A percentile compares a stretch with the other conserved stretches of the same genome.
phyloP scores from a whole-genome alignment of 2,888 invertebrate genomes.

The Drosophila neonasuta region DNA sequence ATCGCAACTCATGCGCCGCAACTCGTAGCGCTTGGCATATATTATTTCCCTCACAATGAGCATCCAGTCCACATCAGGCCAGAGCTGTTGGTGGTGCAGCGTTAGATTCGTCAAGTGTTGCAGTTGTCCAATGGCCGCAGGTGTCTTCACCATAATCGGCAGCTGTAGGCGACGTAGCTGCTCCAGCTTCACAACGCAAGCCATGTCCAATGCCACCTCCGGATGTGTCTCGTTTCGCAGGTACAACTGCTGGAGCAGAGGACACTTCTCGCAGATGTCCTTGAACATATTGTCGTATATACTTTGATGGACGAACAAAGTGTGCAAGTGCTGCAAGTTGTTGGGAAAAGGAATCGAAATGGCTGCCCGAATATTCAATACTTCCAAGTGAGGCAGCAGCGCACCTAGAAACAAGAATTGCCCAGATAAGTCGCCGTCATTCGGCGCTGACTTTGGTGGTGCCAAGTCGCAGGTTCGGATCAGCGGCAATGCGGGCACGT shows the following conservation, averaged over 20 bases:
- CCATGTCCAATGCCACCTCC: conserved; percentile 15
- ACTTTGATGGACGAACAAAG: conserved; percentile 13
- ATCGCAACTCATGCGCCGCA: conserved; percentile 38
- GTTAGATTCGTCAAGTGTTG: conserved; percentile 29
- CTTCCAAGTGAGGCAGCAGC: conserved; percentile 24
- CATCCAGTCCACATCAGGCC: conserved; percentile 50
- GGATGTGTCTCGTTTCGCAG: conserved; percentile 11
- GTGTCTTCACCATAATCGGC: conserved; percentile 37
- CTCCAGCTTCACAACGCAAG: conserved; percentile 22
- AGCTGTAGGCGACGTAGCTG: conserved; percentile 29
- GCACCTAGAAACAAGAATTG: conserved; percentile 15
- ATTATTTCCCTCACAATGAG: conserved; percentile 30
- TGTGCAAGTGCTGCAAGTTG: conserved; percentile 9
- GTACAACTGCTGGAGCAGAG: conserved; percentile 17
- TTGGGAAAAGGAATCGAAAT: conserved; percentile 19
- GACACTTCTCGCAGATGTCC: conserved; percentile 21
- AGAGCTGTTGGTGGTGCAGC: conserved; percentile 39
- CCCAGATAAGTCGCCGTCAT: not conserved
- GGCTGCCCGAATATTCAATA: conserved; percentile 6
- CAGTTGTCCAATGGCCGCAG: conserved; percentile 24
- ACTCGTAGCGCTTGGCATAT: conserved; percentile 29
- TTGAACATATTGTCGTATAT: conserved; percentile 18
- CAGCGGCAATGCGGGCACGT: conserved; percentile 5
- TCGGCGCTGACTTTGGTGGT: not conserved
- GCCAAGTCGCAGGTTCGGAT: conserved; percentile 22